Evolutionary conservation across 1,140 invertebrate species (phyloP), one percentile per base, ranked within the genome.

Genomic region (Ditylenchus dipsaci): DNA sequence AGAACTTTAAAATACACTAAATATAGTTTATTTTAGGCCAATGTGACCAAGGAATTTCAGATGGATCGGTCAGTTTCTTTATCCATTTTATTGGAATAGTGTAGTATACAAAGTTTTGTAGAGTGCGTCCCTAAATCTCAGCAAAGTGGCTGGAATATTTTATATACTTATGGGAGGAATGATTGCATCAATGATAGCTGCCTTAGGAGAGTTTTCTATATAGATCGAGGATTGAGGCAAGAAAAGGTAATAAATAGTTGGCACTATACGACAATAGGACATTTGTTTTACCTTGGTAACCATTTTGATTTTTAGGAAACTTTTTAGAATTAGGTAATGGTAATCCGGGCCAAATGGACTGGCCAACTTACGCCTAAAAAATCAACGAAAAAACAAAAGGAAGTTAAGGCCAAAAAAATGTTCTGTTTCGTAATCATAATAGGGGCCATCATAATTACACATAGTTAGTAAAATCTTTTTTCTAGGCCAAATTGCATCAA

Each of bases 141-240:
- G 91, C 81, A 97, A 97, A 86, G 92, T 98, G 1, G 94, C 95
- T 17, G 95, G 95, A 15, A 92, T 97, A 82, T 98, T 98, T 86
- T 98, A 97, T 86, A 96, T 98, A 80, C 87, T 98, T n/a, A 93
- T 97, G 79, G 91, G 90, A 33, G 95, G 87, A 63, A 88, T 98
- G 38, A 88, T 92, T 1, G 83, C 95, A 15, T 91, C 93, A 5
- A 88, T 98, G 76, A 62, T 78, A 11, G 77, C 78, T 11, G 81
- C 80, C 1, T 61, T 83, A 7, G 80, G 77, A 0, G 80, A 82
- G 71, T 82, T 82, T 47, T 58, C n/a, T 82, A 13, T 82, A 82
- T 61, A 70, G 80, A 43, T 81, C 78, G 9, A 59, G 81, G 47
- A 80, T 82, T 33, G 80, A 82, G 69, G 80, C 80, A 17, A 63